These are phyloP conservation scores for Ophioderma brevispina DNA, from an alignment of 35 echinoderm and acorn worm genomes.

Conservation along the genomic window DNA sequence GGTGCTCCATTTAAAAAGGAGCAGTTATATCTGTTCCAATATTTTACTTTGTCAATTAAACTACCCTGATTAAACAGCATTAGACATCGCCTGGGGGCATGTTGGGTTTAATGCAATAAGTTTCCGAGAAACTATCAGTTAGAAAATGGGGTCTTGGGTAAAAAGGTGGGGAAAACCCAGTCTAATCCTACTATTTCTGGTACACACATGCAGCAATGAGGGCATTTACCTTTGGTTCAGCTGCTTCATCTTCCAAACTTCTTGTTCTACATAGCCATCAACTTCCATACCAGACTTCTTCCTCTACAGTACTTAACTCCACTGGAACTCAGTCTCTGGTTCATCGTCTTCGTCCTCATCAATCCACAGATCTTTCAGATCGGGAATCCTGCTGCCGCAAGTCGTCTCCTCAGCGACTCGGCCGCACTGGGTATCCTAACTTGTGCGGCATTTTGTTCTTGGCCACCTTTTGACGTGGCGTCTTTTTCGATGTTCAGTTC, in stretches of 20 bases:
- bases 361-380: background rate
- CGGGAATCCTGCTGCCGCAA: background rate
- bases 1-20: no score
- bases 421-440: background rate
- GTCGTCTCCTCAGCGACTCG: background rate
- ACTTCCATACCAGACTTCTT: constrained; percentile 26
- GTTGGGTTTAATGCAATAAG: no score
- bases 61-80: no score
- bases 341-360: background rate
- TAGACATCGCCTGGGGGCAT: no score
- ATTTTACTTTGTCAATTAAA: no score
- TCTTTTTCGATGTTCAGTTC: background rate
- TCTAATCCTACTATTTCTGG: no score
- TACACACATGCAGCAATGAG: background rate
- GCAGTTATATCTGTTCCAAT: no score
- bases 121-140: no score
- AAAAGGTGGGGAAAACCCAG: no score
- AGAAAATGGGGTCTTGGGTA: no score
- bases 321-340: background rate
- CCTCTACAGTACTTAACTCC: constrained; percentile 21
- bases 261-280: constrained; percentile 3
- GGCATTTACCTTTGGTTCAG: constrained; percentile 24
- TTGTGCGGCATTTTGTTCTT: background rate
- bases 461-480: background rate
- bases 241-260: background rate